Evolutionary conservation across 1,140 invertebrate species (phyloP).

Genomic region (Oryctes rhinoceros): DNA sequence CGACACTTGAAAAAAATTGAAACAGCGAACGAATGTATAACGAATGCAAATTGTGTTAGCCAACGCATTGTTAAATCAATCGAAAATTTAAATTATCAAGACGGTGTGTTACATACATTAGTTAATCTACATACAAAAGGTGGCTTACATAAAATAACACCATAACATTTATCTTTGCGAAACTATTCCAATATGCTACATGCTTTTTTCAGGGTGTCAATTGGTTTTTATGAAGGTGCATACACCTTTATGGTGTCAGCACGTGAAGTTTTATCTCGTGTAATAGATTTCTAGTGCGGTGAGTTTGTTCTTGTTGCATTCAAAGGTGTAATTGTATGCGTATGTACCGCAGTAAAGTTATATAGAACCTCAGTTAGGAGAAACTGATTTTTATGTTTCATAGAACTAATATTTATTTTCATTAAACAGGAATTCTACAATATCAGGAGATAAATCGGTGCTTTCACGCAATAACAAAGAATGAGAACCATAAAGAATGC

Average conservation of each 20-base stretch:
- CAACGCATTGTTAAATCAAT: conserved; percentile 10
- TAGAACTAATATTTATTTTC: too few species aligned
- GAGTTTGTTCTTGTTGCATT: neutral
- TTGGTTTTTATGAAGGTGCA: neutral
- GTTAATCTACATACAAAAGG: conserved; percentile 31
- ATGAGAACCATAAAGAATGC: too few species aligned
- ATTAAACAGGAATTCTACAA: too few species aligned
- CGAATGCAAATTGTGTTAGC: conserved; percentile 1
- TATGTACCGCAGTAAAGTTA: neutral
- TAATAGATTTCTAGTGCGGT: neutral
- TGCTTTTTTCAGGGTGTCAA: neutral
- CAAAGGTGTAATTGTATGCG: neutral
- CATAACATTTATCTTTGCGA: neutral
- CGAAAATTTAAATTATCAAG: conserved; percentile 23
- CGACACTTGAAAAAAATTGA: neutral
- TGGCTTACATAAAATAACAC: conserved; percentile 22
- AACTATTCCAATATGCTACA: neutral
- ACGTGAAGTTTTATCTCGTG: neutral
- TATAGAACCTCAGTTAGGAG: too few species aligned
- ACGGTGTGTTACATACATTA: neutral
- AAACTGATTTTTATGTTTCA: too few species aligned
- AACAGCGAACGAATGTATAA: neutral
- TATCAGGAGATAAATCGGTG: too few species aligned
- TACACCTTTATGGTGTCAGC: conserved; percentile 17
- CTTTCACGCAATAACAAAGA: too few species aligned